Conservation (phyloP, 2,888 invertebrate genomes). For the Octonoba sinensis region DNA sequence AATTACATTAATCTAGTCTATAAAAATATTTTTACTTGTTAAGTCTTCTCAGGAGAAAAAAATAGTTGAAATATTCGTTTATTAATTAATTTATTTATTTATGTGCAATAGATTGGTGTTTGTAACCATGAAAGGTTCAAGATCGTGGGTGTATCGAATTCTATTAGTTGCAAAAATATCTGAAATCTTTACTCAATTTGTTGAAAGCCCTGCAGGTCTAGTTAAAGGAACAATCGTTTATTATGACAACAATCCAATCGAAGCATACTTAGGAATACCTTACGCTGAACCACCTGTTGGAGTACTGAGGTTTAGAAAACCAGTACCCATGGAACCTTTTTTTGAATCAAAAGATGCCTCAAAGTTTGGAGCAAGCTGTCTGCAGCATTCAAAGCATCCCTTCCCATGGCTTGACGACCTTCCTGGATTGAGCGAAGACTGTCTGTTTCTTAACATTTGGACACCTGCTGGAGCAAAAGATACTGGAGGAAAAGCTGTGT, state of each 20-base stretch:
- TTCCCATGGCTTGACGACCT: not conserved
- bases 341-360: not conserved
- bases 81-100: no score
- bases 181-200: not conserved
- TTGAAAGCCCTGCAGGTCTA: not conserved
- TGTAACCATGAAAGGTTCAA: no score
- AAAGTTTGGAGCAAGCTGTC: not conserved
- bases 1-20: no score
- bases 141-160: no score
- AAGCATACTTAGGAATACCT: conserved; percentile 1
- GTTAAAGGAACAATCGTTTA: not conserved
- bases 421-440: not conserved
- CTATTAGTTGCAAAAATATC: no score
- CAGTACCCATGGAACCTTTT: not conserved
- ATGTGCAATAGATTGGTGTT: no score
- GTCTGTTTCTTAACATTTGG: not conserved
- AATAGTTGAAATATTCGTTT: no score
- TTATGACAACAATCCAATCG: not conserved
- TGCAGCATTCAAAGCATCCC: not conserved
- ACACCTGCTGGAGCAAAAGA: not conserved
- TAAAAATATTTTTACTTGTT: no score
- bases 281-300: conserved; percentile 2
- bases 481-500: not conserved
- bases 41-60: no score
- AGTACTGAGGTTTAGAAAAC: not conserved